These are phyloP conservation scores for Acinonyx jubatus DNA, from an alignment of 2,113 vertebrate genomes.

Conservation along the genomic window DNA sequence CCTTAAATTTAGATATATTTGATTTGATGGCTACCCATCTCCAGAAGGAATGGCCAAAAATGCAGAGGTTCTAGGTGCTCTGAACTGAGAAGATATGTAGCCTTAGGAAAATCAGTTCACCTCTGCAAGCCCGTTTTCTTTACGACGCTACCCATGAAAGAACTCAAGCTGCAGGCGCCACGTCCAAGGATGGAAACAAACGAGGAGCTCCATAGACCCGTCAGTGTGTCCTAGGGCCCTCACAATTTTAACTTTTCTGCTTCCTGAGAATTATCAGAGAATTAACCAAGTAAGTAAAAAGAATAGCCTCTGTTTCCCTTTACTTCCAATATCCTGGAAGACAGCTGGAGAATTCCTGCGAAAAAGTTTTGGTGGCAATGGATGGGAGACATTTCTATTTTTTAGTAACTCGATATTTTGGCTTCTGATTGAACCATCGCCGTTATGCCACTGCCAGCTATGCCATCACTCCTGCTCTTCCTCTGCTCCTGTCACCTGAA, in stretches of 20 bases:
- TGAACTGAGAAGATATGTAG: neutral
- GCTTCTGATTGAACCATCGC: neutral
- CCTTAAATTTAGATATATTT: neutral
- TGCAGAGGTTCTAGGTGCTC: neutral
- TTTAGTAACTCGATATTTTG: conserved; percentile 51
- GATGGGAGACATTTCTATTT: conserved; percentile 42
- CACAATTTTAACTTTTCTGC: neutral
- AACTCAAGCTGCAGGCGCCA: neutral
- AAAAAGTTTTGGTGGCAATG: conserved; percentile 8
- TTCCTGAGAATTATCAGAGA: neutral
- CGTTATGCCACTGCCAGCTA: neutral
- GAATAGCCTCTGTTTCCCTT: neutral
- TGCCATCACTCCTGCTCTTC: neutral
- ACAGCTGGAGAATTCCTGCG: conserved; percentile 7
- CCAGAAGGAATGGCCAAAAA: neutral
- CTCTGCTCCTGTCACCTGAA: neutral
- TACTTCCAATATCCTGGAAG: neutral
- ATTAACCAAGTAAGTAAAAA: neutral
- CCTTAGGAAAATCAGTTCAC: neutral
- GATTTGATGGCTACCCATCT: neutral
- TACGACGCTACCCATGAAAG: neutral
- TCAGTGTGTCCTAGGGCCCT: neutral
- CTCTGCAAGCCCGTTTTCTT: neutral
- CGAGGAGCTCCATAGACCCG: accelerated
- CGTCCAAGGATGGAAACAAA: neutral